Evolutionary conservation across 2,797 vertebrate genomes (phyloP).

Genomic region (Clarias pachynema): DNA sequence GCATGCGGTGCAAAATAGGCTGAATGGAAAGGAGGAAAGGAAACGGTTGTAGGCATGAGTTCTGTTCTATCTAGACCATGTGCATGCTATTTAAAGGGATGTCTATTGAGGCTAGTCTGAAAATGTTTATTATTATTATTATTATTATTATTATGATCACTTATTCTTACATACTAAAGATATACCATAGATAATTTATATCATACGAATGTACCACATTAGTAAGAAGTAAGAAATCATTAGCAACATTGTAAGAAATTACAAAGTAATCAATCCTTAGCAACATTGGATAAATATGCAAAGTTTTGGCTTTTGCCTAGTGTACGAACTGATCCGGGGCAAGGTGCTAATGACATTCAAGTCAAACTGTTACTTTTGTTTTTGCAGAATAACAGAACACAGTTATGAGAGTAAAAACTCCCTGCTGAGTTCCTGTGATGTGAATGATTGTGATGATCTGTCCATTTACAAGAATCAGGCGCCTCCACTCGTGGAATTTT

Average conservation of each 20-base stretch:
- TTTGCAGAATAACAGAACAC: too few species aligned
- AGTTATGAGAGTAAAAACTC: too few species aligned
- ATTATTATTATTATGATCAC: too few species aligned
- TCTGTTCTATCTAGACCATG: neutral
- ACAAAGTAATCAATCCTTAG: neutral
- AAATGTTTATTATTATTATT: neutral
- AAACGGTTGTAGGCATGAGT: neutral
- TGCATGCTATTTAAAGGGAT: neutral
- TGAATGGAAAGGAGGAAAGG: neutral
- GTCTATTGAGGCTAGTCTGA: neutral
- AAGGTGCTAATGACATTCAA: too few species aligned
- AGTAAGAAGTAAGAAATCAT: neutral
- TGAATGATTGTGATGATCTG: too few species aligned
- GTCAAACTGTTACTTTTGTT: too few species aligned
- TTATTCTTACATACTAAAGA: neutral
- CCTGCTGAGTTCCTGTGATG: too few species aligned
- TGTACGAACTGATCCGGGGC: neutral
- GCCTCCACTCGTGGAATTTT: too few species aligned
- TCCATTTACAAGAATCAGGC: too few species aligned
- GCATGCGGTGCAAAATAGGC: neutral
- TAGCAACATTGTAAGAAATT: neutral
- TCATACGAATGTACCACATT: too few species aligned
- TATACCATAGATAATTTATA: neutral
- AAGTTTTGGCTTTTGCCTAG: neutral
- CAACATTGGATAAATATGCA: neutral